Percentiles rank a stretch among this genome's conserved stretches.
These are phyloP conservation scores for Reticulitermes speratus DNA, from an alignment of 1,140 invertebrate genomes.

Conservation along the genomic window DNA sequence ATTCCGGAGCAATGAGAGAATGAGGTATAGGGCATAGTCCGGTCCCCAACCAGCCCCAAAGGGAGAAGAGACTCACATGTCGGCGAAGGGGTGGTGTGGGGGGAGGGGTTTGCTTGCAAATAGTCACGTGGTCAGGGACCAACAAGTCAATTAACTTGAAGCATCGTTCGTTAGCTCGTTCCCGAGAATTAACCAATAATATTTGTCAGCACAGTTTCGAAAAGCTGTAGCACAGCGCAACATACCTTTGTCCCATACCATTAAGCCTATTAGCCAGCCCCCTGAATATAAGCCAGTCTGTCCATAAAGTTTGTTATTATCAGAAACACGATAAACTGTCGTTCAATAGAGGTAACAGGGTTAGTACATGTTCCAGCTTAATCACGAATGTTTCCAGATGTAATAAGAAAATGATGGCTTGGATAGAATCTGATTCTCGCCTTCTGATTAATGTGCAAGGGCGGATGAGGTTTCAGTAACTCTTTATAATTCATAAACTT, in stretches of 20 bases:
- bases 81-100: neutral
- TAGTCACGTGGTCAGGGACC: constrained; percentile 12
- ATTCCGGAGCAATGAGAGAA: neutral
- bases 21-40: neutral
- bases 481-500: too few relatives aligned
- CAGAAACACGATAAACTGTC: neutral
- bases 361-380: neutral
- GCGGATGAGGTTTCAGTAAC: too few relatives aligned
- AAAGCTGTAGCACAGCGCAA: neutral
- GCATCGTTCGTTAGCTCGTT: neutral
- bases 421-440: too few relatives aligned
- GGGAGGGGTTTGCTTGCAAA: neutral
- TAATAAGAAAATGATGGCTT: neutral
- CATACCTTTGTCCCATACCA: neutral
- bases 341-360: neutral
- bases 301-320: neutral
- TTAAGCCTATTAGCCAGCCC: neutral
- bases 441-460: too few relatives aligned
- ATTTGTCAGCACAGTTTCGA: neutral
- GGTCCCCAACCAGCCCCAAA: neutral
- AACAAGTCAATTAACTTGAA: neutral
- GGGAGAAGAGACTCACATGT: neutral
- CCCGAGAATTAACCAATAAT: neutral
- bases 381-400: neutral
- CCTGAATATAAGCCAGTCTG: neutral